Evolutionary conservation across 2,888 invertebrate genomes (phyloP), one percentile per base, ranked within the genome.

Genomic region (Leptura quadrifasciata): DNA sequence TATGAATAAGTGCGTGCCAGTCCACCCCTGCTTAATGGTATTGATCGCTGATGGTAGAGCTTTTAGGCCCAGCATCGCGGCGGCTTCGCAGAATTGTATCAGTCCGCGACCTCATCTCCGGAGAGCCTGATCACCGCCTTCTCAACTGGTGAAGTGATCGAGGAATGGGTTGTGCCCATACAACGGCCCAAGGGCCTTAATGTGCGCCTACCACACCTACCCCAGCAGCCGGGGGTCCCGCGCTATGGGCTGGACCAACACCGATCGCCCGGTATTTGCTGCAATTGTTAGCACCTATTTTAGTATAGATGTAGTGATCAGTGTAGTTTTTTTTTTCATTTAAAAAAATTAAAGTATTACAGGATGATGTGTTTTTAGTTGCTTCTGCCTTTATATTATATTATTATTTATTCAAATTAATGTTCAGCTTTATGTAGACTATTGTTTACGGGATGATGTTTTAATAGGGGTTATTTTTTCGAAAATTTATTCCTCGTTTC

Each of bases 151-250:
- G 58, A 60, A 58, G 65, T 57, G 64, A 57, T 54, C 39, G 61
- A 61, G n/a, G 55, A n/a, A 64, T 75, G 70, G 61, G 63, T 61
- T 57, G 31, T 27, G 21, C 31, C 39, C 64, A 39, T 35, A 21
- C n/a, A 10, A 17, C 17, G 64, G 18, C 47, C 71, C 71, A 31
- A 17, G 72, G 77, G 83, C 84, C 83, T 84, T 85, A 83, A 89
- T 89, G 89, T 88, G 88, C 84, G 87, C 88, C 83, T 89, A 89
- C 87, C 88, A 89, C 86, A 89, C 89, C 81, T 89, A 89, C 85
- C 89, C 89, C 80, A 88, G 87, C 84, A 87, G 86, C 84, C 82
- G 87, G 82, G 88, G 88, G 79, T 83, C 86, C 81, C 86, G 87
- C 83, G 86, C 85, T 75, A 88, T 88, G 86, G 88, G 88, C 83